Percentiles rank a stretch among this genome's conserved stretches.
These are phyloP conservation scores for Phataginus tetradactyla DNA, from an alignment of 2,797 vertebrate genomes.

Conservation along the genomic window DNA sequence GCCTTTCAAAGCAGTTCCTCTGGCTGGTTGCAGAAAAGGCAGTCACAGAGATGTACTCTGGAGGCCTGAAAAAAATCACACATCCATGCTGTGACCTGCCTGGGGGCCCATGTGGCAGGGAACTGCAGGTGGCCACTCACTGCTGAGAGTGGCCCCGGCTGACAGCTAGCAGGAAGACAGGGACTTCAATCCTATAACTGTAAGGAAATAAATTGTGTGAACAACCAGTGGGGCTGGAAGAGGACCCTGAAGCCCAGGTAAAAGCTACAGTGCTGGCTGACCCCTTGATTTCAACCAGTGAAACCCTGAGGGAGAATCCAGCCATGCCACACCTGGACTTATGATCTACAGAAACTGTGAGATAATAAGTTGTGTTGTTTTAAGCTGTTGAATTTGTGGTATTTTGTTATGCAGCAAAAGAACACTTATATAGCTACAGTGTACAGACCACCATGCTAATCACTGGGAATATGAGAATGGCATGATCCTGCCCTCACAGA, in stretches of 20 bases:
- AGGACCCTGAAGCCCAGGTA: neutral
- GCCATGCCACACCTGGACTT: neutral
- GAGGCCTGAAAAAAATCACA: neutral
- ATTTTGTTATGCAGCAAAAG: neutral
- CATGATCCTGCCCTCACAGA: neutral
- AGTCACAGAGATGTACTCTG: neutral
- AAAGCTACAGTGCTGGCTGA: accelerated
- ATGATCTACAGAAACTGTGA: neutral
- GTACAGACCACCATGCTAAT: neutral
- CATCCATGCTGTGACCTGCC: neutral
- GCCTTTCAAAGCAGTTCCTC: neutral
- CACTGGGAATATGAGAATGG: neutral
- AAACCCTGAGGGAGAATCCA: neutral
- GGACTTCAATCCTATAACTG: neutral
- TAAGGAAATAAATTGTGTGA: neutral
- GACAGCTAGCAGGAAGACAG: neutral
- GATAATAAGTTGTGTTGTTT: neutral
- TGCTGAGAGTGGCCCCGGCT: neutral
- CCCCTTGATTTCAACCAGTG: neutral
- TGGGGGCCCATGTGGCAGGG: accelerated
- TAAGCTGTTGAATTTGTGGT: neutral
- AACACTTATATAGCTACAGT: neutral
- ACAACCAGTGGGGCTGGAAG: neutral
- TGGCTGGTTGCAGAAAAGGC: neutral
- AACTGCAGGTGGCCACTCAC: neutral